Evolutionary conservation across 2,113 vertebrate species (phyloP), one percentile per base, ranked within the genome.

Genomic region (Dipodomys spectabilis): DNA sequence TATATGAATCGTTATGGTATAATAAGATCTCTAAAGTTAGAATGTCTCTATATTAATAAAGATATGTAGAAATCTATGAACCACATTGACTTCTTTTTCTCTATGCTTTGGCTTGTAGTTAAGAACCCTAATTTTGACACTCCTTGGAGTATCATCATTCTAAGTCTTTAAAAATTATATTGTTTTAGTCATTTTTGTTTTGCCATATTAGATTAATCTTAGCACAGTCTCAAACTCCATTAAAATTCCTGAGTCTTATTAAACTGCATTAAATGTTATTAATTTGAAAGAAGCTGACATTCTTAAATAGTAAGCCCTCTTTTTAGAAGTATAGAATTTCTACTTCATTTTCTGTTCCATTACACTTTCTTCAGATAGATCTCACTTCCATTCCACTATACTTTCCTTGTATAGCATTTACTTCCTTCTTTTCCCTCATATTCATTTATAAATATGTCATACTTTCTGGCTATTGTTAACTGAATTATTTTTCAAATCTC

Each of bases 131-230:
- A 49, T 49, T 49, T 49, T 49, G 53, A 57, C 53, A 57, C 16
- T 57, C 53, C 53, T 57, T 57, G 53, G 53, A 57, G 53, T 57
- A 57, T 44, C 16, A 75, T 85, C 78, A 73, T 60, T 25, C 23
- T 27, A 74, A 28, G n/a, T 74, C 74, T 86, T 71, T 49, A 2
- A 75, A 53, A 93, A 92, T 82, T 30, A 53, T 53, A 12, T 82
- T 86, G 6, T 67, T 27, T 78, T 57, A 16, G 15, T 13, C 53
- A 57, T 16, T 57, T 13, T 18, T 27, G 81, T 10, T 28, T 89
- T 78, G 25, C 27, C 32, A 77, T 68, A 84, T 57, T 68, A 81
- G 8, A 81, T 92, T 9, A 92, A 80, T 68, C 80, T 90, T n/a
- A 88, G 3, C 69, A 81, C 32, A 75, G 75, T 8, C 2, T 60